Percentiles rank a stretch among this genome's conserved stretches.
phyloP scores from a whole-genome alignment of 2,797 vertebrate genomes.

The Geotrypetes seraphini region DNA sequence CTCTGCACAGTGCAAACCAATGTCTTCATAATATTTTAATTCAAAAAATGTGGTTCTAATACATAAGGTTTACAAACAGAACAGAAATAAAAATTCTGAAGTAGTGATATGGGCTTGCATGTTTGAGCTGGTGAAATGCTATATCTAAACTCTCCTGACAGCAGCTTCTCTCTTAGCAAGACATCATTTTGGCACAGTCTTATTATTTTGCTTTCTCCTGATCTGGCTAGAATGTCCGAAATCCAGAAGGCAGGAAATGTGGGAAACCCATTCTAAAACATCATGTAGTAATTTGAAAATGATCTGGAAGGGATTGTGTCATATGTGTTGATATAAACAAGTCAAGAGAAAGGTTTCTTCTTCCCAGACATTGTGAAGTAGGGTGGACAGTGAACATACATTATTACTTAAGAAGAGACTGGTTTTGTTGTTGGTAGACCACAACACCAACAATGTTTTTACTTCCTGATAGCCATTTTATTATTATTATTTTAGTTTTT shows the following conservation, averaged over 20 bases:
- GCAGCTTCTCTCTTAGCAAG: too few relatives aligned
- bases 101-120: too few relatives aligned
- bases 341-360: slow-evolving; percentile 39
- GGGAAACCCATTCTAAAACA: too few relatives aligned
- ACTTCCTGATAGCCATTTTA: slow-evolving; percentile 8
- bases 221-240: too few relatives aligned
- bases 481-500: slow-evolving; percentile 36
- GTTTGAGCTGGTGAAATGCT: too few relatives aligned
- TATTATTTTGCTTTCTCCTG: too few relatives aligned
- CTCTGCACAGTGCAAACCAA: slow-evolving; percentile 51
- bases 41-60: slow-evolving; percentile 44
- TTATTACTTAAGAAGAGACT: slow-evolving; percentile 21
- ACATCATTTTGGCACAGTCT: too few relatives aligned
- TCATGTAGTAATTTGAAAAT: too few relatives aligned
- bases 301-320: too few relatives aligned
- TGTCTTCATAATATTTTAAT: slow-evolving; percentile 30
- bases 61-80: slow-evolving; percentile 27
- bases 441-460: slow-evolving; percentile 9
- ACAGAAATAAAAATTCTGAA: slow-evolving; percentile 31
- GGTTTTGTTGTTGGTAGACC: slow-evolving; percentile 5
- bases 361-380: slow-evolving; percentile 28
- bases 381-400: slow-evolving; percentile 15
- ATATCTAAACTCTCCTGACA: too few relatives aligned
- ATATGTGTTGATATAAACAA: slow-evolving; percentile 36
- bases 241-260: too few relatives aligned